Evolutionary conservation across 1,140 invertebrate genomes (phyloP).

Genomic region (Adoxophyes honmai): DNA sequence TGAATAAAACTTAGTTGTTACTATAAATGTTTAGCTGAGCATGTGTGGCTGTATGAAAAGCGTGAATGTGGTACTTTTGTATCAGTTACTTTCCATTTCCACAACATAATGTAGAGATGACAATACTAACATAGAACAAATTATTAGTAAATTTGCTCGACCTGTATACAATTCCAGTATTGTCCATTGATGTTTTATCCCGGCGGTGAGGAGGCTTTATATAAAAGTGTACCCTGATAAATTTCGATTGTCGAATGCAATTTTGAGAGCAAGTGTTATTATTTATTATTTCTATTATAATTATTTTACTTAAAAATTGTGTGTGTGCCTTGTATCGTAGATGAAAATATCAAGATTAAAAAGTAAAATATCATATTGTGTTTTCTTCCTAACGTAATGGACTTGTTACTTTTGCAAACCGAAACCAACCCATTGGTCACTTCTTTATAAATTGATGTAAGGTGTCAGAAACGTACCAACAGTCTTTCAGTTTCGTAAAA

Average conservation of each 20-base stretch:
- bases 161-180: constrained; percentile 27
- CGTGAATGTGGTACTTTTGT: constrained; percentile 61
- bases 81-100: constrained; percentile 36
- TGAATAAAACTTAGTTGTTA: constrained; percentile 72
- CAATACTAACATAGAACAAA: constrained; percentile 26
- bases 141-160: constrained; percentile 26
- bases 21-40: constrained; percentile 74
- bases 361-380: constrained; percentile 65
- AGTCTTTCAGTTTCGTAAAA: no score
- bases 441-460: no score
- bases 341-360: constrained; percentile 79
- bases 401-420: neutral
- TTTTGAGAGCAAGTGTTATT: constrained; percentile 61
- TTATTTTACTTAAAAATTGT: constrained; percentile 76
- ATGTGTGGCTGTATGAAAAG: constrained; percentile 66
- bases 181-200: constrained; percentile 46
- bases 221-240: constrained; percentile 38
- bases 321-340: constrained; percentile 79
- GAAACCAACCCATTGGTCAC: no score
- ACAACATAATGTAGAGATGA: constrained; percentile 23
- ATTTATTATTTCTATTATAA: constrained; percentile 71
- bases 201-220: constrained; percentile 62
- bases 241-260: constrained; percentile 50
- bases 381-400: constrained; percentile 59
- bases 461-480: no score